A percentile compares a stretch with the other conserved stretches of the same genome.
phyloP scores from a whole-genome alignment of 2,113 vertebrate genomes.

The Barnardius zonarius region DNA sequence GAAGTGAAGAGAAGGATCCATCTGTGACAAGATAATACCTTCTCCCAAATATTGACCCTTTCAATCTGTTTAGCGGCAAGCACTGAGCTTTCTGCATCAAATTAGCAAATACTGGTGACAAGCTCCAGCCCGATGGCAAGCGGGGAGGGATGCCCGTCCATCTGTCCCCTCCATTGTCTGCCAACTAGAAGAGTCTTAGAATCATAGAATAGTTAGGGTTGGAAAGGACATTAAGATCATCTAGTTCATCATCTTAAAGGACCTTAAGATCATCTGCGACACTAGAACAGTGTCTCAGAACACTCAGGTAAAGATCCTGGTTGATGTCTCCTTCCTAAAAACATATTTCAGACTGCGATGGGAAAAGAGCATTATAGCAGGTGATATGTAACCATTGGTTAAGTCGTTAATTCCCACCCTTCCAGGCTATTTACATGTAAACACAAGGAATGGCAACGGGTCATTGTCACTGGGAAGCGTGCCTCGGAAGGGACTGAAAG shows the following conservation, averaged over 20 bases:
- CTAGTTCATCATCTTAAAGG: too few relatives aligned
- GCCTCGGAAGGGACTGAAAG: not conserved
- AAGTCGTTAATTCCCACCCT: not conserved
- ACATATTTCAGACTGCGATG: not conserved
- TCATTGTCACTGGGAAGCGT: rapidly evolving
- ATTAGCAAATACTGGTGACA: constrained; percentile 1
- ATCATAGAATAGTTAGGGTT: too few relatives aligned
- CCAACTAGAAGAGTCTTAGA: not conserved
- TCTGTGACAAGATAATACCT: constrained; percentile 30
- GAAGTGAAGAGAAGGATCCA: not conserved
- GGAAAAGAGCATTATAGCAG: not conserved
- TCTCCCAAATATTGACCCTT: not conserved
- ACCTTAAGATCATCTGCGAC: too few relatives aligned
- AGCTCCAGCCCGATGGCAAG: rapidly evolving
- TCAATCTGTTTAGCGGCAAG: constrained; percentile 34
- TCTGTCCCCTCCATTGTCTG: not conserved
- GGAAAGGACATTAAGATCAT: too few relatives aligned
- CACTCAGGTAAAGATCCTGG: not conserved
- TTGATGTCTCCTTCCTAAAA: not conserved
- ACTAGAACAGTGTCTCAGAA: not conserved
- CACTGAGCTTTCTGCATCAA: constrained; percentile 35
- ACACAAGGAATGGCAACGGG: not conserved
- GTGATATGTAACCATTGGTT: not conserved
- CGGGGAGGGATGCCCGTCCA: rapidly evolving
- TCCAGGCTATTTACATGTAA: not conserved